These are phyloP conservation scores for Columbina picui DNA, from an alignment of 2,113 vertebrate species.

Conservation along the genomic window DNA sequence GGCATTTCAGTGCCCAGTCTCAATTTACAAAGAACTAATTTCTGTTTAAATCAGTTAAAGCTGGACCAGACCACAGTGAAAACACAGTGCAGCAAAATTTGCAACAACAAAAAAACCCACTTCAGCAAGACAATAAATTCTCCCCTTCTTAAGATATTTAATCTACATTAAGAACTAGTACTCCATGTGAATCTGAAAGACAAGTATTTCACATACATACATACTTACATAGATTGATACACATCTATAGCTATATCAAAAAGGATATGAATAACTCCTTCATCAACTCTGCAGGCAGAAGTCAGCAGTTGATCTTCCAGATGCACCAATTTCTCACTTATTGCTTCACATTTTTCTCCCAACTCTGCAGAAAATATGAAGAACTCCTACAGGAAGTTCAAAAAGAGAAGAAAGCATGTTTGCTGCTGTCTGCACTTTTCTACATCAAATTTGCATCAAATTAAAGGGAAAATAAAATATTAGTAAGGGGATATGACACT, in stretches of 20 bases:
- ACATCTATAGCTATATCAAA: not conserved
- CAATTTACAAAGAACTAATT: not conserved
- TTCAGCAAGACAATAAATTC: not conserved
- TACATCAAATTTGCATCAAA: constrained; percentile 5
- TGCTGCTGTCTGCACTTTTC: not conserved
- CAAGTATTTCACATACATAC: not conserved
- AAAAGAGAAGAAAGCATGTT: constrained; percentile 7
- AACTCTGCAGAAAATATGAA: constrained; percentile 61
- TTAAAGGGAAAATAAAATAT: constrained; percentile 6
- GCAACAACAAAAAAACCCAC: not conserved
- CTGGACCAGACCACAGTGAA: not conserved
- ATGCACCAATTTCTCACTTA: constrained; percentile 79
- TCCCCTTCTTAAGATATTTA: not conserved
- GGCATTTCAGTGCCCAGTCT: not conserved
- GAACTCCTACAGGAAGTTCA: constrained; percentile 63
- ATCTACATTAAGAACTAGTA: not conserved
- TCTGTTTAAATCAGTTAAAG: not conserved
- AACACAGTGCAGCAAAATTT: not conserved
- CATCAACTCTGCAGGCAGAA: constrained; percentile 80
- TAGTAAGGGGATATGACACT: not conserved
- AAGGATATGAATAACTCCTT: constrained; percentile 90
- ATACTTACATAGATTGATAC: not conserved
- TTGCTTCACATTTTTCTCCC: constrained; percentile 74
- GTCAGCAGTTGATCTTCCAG: constrained; percentile 86
- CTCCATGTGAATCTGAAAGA: not conserved